Percentiles rank a stretch among this genome's conserved stretches.
Conservation (phyloP, 2,888 invertebrate genomes). For the Apomyelois bistriatella region DNA sequence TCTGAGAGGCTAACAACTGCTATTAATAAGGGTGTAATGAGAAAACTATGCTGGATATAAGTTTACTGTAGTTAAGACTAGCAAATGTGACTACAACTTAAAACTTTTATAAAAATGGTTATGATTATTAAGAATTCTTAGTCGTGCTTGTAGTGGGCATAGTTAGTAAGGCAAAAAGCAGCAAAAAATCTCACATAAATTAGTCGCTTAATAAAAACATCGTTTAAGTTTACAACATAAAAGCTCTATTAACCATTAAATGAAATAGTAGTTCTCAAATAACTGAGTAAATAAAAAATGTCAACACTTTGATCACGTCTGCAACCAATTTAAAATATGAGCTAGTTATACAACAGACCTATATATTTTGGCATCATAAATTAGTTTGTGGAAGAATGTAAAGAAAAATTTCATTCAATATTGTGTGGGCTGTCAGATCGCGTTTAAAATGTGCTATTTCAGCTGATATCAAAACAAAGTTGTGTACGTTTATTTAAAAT, state of each 20-base stretch:
- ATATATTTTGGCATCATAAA: conserved; percentile 8
- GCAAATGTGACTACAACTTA: no score
- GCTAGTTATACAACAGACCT: conserved; percentile 14
- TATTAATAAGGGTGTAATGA: no score
- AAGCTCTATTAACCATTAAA: conserved; percentile 33
- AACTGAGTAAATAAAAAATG: conserved; percentile 35
- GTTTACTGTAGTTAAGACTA: no score
- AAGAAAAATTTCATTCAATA: conserved; percentile 10
- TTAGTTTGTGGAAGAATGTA: neutral
- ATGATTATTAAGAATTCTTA: no score
- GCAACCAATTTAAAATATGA: conserved; percentile 18
- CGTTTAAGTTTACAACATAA: conserved; percentile 19
- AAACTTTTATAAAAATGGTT: no score
- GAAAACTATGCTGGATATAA: no score
- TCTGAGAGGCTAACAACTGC: no score
- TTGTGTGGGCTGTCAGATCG: conserved; percentile 6
- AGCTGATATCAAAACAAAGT: neutral
- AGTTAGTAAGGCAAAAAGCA: neutral
- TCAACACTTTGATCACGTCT: conserved; percentile 36
- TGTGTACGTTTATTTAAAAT: conserved; percentile 6
- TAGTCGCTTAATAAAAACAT: conserved; percentile 4
- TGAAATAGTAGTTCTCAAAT: conserved; percentile 33
- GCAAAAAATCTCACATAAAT: neutral
- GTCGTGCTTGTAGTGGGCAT: no score
- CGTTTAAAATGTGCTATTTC: neutral